phyloP scores from a whole-genome alignment of 2,113 vertebrate species.

The Thryonomys swinderianus region DNA sequence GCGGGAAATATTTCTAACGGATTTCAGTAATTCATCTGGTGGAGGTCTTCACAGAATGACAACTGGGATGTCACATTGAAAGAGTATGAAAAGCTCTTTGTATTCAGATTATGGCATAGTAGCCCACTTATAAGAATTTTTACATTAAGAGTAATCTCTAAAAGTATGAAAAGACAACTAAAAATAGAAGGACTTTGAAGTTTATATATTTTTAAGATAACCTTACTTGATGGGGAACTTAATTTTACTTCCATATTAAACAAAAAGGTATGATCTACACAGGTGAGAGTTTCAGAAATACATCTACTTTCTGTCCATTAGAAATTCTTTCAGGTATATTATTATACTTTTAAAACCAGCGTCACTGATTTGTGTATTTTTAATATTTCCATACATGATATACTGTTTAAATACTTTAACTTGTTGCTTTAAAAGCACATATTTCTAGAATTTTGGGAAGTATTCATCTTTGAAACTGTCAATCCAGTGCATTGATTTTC shows the following conservation, averaged over 20 bases:
- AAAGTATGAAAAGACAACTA: constrained; percentile 6
- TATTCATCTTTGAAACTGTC: not conserved
- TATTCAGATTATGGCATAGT: not conserved
- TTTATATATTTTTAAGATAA: not conserved
- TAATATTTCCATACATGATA: not conserved
- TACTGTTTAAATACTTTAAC: not conserved
- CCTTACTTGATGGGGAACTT: not conserved
- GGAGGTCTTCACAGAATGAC: constrained; percentile 56
- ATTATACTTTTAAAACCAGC: not conserved
- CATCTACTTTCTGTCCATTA: not conserved
- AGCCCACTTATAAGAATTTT: constrained; percentile 16
- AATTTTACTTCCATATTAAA: not conserved
- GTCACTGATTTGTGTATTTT: not conserved
- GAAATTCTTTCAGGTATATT: not conserved
- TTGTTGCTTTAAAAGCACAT: not conserved
- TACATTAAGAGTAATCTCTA: not conserved
- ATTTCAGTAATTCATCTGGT: constrained; percentile 34
- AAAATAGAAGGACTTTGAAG: not conserved
- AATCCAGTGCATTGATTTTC: not conserved
- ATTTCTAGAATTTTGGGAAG: not conserved
- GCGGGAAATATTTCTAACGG: constrained; percentile 45
- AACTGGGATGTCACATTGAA: constrained; percentile 23
- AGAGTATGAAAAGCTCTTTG: not conserved
- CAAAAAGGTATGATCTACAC: not conserved
- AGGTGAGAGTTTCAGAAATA: constrained; percentile 5